A percentile compares a stretch with the other conserved stretches of the same genome.
phyloP scores from a whole-genome alignment of 35 echinoderm and acorn worm genomes.

The Lytechinus variegatus region DNA sequence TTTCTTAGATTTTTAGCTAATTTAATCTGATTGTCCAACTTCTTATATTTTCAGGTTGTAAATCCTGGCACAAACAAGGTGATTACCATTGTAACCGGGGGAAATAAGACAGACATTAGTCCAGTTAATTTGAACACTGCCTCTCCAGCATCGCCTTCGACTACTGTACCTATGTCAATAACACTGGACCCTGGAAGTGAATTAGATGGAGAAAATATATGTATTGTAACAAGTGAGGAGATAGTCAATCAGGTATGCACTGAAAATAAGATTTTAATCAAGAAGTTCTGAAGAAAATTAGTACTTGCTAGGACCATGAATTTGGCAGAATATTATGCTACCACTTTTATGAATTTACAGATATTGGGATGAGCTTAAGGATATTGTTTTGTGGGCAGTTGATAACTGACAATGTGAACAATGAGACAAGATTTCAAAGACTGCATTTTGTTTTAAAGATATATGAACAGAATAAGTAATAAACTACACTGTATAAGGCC shows the following conservation, averaged over 20 bases:
- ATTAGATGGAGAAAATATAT: neutral
- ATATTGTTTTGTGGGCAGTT: too few species aligned
- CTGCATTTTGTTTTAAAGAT: too few species aligned
- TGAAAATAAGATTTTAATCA: neutral
- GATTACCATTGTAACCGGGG: constrained; percentile 51
- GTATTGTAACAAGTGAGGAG: neutral
- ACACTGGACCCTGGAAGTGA: neutral
- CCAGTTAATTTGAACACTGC: neutral
- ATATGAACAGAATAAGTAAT: too few species aligned
- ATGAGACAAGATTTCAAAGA: too few species aligned
- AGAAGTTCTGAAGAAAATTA: neutral
- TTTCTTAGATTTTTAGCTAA: too few species aligned
- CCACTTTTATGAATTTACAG: neutral
- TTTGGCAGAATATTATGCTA: neutral
- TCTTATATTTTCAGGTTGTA: neutral
- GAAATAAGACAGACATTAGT: neutral
- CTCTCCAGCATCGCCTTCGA: neutral
- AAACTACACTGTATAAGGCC: too few species aligned
- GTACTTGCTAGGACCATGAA: neutral
- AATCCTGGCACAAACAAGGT: constrained; percentile 26
- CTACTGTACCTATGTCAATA: neutral
- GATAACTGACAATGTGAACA: too few species aligned
- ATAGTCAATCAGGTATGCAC: neutral
- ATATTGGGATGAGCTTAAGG: neutral
- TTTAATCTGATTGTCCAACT: neutral